Evolutionary conservation across 2,888 invertebrate genomes (phyloP), one percentile per base, ranked within the genome.

Genomic region (Campoletis raptor): DNA sequence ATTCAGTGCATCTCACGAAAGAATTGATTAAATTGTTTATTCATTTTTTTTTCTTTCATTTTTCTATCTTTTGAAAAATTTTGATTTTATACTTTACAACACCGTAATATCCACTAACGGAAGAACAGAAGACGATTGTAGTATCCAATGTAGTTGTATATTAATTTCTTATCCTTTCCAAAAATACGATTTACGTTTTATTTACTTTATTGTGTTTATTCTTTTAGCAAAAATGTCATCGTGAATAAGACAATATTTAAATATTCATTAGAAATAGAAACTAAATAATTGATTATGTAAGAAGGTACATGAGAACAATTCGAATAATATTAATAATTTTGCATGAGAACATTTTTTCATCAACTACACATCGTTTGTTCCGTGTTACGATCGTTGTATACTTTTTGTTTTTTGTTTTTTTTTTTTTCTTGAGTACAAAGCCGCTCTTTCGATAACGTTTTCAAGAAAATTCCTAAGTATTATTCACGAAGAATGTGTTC

Each of bases 351-450:
- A 48, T 76, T 80, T 85, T 57, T 67, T 24, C 24, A 40, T 30
- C 40, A 64, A 61, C 15, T 24, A 15, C 21, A 21, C 15, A 40
- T 37, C 42, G 42, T 64, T 66, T 36, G 36, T 57, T 36, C 42
- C 81, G 45, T 57, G 21, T 54, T 54, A 52, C 74, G 40, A 70
- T 80, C 54, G 57, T 82, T 77, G 76, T 70, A 42, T 69, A 30
- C 45, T 15, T 70, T 45, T 42, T 15, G 15, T 70, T 18, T 30
- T 45, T 81, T 54, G 6, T 70, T 45, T 42, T 15, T 7, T 70
- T 18, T 30, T 45, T 81, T 54, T 52, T 66, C 30, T 85, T 78
- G 83, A 88, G 88, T 88, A 86, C 86, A 88, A 85, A 80, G 86
- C 88, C 88, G 84, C 80, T 76, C 76, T 70, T 82, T 42, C 40